Evolutionary conservation across 2,797 vertebrate genomes (phyloP), one percentile per base, ranked within the genome.

Genomic region (Eleutherodactylus coqui): DNA sequence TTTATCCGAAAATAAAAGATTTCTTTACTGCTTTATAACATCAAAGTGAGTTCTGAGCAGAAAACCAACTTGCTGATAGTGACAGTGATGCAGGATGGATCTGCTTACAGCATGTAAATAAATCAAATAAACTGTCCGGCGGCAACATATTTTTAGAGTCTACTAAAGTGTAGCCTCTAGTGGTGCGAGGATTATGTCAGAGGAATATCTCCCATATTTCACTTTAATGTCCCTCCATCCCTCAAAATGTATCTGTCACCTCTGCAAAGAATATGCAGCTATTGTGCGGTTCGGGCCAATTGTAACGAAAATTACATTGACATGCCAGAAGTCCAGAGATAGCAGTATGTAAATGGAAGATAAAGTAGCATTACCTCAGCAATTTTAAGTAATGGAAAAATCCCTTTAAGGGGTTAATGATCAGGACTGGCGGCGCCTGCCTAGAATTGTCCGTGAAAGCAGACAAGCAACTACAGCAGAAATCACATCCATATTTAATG

Each of bases 1-100:
- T 73, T 58, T 70, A 75, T 75, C 80, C 29, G 27, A 79, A 79
- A 85, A 79, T 45, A 70, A 79, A 77, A 79, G 47, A 73, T 85
- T 43, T 45, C 58, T 51, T 78, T 45, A 78, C 47, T 29, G n/a
- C 60, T 55, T 55, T 70, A 45, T 58, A n/a, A 51, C 72, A 60
- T 38, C 55, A 62, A 60, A 62, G 16, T 64, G 7, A 27, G 32
- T 67, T 73, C 5, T 36, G 24, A 70, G 34, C 11, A 51, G 8
- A 47, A 55, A 19, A n/a, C 80, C 27, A 49, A 43, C 45, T 21
- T 19, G 64, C 17, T 3, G 34, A 38, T 19, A 24, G 49, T 55
- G 9, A 21, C 45, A 27, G 32, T 27, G 34, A 21, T 73, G 60
- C 49, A 27, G 47, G 27, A 38, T 79, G 36, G 10, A 47, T 67